Conservation (phyloP, 2,113 vertebrate species). For the Rhea americana region DNA sequence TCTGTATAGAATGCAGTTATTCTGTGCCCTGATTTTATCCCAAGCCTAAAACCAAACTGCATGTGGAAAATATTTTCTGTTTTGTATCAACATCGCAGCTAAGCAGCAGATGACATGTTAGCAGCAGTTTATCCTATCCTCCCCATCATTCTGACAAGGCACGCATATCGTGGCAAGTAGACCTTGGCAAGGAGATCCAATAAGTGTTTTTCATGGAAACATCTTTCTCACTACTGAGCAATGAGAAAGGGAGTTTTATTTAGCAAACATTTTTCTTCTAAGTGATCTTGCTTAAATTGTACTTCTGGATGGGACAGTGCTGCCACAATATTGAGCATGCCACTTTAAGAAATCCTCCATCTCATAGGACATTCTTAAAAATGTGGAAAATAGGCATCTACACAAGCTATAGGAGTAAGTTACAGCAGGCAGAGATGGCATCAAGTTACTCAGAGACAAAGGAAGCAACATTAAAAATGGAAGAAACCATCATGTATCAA, state of each 20-base stretch:
- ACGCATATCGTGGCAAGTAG: neutral
- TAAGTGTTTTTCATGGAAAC: neutral
- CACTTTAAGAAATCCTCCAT: neutral
- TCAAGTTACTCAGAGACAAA: neutral
- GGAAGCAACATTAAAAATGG: neutral
- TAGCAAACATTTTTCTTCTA: neutral
- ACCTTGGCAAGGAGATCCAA: neutral
- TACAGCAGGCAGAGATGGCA: neutral
- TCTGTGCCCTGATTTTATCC: slow-evolving; percentile 9
- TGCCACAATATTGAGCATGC: neutral
- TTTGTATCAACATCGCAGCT: neutral
- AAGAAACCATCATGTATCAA: neutral
- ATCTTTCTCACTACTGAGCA: neutral
- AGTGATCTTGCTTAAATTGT: neutral
- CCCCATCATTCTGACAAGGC: neutral
- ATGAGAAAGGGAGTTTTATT: neutral
- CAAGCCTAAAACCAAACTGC: slow-evolving; percentile 18
- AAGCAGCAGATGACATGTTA: neutral
- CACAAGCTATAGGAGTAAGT: neutral
- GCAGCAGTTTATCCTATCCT: neutral
- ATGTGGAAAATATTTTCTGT: neutral
- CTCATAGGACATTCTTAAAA: neutral
- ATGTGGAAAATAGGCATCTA: neutral
- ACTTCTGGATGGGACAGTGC: neutral
- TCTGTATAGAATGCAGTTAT: neutral